Conservation (phyloP, 2,888 invertebrate species). For the Archaeoteleia sp. region DNA sequence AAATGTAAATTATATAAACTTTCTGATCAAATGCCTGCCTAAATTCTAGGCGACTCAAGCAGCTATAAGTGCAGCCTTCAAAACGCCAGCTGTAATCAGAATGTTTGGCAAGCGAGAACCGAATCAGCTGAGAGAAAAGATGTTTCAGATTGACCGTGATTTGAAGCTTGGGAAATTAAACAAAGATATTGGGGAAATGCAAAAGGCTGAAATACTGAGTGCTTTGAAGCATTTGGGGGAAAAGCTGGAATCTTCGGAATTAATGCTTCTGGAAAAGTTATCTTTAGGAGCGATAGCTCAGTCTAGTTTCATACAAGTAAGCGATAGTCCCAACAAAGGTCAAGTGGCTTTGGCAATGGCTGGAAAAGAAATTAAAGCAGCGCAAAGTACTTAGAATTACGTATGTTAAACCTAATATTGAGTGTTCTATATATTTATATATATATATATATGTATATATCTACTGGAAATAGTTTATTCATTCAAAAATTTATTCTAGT, state of each 20-base stretch:
- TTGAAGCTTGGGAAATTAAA: slow-evolving; percentile 79
- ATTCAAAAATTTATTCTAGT: too few relatives aligned
- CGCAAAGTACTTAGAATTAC: slow-evolving; percentile 55
- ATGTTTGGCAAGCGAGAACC: slow-evolving; percentile 84
- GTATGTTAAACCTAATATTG: too few relatives aligned
- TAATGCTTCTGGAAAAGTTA: slow-evolving; percentile 76
- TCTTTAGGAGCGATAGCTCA: slow-evolving; percentile 71
- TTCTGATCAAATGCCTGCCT: too few relatives aligned
- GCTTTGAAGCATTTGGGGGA: slow-evolving; percentile 77
- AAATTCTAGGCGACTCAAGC: slow-evolving; percentile 81
- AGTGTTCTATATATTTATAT: too few relatives aligned
- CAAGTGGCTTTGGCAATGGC: slow-evolving; percentile 63
- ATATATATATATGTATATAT: too few relatives aligned
- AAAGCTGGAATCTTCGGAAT: slow-evolving; percentile 75
- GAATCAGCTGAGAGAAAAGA: slow-evolving; percentile 78
- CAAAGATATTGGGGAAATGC: slow-evolving; percentile 75
- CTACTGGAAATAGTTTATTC: too few relatives aligned
- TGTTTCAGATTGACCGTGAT: slow-evolving; percentile 79
- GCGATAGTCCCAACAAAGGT: slow-evolving; percentile 67
- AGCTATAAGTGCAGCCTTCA: slow-evolving; percentile 84
- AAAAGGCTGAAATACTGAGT: slow-evolving; percentile 76
- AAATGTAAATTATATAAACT: too few relatives aligned
- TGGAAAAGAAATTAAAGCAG: slow-evolving; percentile 63
- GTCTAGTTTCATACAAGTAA: slow-evolving; percentile 75
- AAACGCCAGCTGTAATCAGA: slow-evolving; percentile 84